Conservation (phyloP, 2,888 invertebrate species). For the Volucella zonaria region DNA sequence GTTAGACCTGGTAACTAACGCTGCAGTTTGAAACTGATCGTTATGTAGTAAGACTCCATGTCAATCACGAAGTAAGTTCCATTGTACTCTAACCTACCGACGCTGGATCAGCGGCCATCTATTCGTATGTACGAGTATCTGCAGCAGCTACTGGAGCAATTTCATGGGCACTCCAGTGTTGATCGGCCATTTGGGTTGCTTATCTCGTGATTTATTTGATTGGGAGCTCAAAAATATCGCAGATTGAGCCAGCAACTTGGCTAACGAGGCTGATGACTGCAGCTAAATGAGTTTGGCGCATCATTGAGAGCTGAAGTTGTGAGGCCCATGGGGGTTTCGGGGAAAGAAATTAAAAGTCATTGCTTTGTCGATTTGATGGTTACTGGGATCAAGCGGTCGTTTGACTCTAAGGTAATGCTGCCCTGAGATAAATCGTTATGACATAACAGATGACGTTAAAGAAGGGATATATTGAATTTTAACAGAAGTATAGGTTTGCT, state of each 20-base stretch:
- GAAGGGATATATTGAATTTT: too few species aligned
- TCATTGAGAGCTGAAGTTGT: conserved; percentile 20
- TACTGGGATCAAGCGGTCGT: conserved; percentile 62
- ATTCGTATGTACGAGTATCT: conserved; percentile 13
- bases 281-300: conserved; percentile 56
- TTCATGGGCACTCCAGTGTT: conserved; percentile 62
- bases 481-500: too few species aligned
- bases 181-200: conserved; percentile 67
- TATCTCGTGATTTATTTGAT: conserved; percentile 74
- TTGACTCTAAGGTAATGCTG: conserved; percentile 38
- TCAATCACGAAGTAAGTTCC: conserved; percentile 72
- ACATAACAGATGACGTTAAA: neutral
- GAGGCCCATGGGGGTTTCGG: conserved; percentile 22
- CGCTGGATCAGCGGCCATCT: conserved; percentile 14
- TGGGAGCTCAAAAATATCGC: conserved; percentile 60
- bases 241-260: conserved; percentile 64
- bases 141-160: conserved; percentile 54
- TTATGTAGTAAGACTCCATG: conserved; percentile 64
- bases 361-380: conserved; percentile 31
- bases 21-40: conserved; percentile 39
- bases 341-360: conserved; percentile 65
- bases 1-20: too few species aligned
- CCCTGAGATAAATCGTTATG: neutral
- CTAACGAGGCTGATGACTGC: conserved; percentile 63
- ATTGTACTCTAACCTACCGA: conserved; percentile 35